A percentile compares a stretch with the other conserved stretches of the same genome.
phyloP scores from a whole-genome alignment of 2,888 invertebrate genomes.

The Meiosimyza decipiens region DNA sequence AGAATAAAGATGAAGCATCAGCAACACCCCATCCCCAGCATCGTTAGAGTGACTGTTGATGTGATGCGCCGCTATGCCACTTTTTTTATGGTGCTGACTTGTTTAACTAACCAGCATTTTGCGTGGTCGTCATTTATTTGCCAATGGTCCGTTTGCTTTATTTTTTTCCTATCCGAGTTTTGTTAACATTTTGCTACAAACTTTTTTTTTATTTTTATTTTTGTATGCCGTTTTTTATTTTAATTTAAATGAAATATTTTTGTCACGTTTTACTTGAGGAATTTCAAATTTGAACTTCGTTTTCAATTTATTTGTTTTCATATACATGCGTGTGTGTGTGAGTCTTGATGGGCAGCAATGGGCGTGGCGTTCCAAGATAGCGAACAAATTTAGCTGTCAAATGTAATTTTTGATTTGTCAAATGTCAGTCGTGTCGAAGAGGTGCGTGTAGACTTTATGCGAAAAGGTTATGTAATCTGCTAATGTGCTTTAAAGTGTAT shows the following conservation, averaged over 20 bases:
- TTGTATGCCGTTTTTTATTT: not conserved
- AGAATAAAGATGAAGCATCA: not conserved
- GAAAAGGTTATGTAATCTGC: too few species aligned
- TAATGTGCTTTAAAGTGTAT: too few species aligned
- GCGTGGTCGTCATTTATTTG: constrained; percentile 25
- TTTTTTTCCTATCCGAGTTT: not conserved
- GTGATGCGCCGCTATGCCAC: constrained; percentile 6
- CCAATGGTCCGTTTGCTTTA: constrained; percentile 5
- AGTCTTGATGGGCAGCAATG: too few species aligned
- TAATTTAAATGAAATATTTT: constrained; percentile 23
- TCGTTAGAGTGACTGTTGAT: not conserved
- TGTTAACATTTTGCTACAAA: not conserved
- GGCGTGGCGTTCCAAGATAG: not conserved
- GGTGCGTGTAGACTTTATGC: too few species aligned
- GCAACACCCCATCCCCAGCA: too few species aligned
- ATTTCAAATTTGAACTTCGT: constrained; percentile 4
- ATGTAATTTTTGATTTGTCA: too few species aligned
- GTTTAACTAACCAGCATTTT: constrained; percentile 23
- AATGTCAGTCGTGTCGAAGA: too few species aligned
- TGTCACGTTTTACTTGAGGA: constrained; percentile 17
- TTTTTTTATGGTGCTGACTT: not conserved
- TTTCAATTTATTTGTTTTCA: not conserved
- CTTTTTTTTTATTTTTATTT: not conserved
- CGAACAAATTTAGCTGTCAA: too few species aligned
- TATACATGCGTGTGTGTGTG: too few species aligned